A percentile compares a stretch with the other conserved stretches of the same genome.
Evolutionary conservation across 2,888 invertebrate genomes (phyloP).

Genomic region (Drosophila sordidula): DNA sequence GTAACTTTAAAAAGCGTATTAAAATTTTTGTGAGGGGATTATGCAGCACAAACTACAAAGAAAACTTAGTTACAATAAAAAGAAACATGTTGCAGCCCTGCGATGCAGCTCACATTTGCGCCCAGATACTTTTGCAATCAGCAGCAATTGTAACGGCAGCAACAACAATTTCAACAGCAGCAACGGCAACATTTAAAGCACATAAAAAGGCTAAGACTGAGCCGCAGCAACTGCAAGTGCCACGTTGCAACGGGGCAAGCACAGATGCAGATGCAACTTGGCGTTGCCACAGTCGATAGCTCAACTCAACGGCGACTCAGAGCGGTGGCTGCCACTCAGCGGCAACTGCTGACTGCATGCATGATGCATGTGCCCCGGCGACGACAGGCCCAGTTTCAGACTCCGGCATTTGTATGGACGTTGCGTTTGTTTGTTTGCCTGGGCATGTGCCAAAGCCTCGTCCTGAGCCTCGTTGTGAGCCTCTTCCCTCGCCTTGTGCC

Average conservation of each 20-base stretch:
- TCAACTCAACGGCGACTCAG: slow-evolving; percentile 30
- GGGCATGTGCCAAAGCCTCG: slow-evolving; percentile 20
- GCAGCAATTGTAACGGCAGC: slow-evolving; percentile 62
- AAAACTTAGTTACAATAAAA: no score
- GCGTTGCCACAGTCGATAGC: slow-evolving; percentile 36
- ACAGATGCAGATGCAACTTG: slow-evolving; percentile 24
- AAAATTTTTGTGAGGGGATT: no score
- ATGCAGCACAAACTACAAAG: no score
- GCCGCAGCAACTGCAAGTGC: slow-evolving; percentile 37
- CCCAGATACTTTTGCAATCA: slow-evolving; percentile 72
- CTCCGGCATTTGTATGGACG: slow-evolving; percentile 56
- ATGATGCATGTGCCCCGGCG: slow-evolving; percentile 51
- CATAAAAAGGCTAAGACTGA: slow-evolving; percentile 44
- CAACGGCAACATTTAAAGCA: slow-evolving; percentile 13
- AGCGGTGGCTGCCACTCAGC: slow-evolving; percentile 34
- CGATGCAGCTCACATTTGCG: slow-evolving; percentile 44
- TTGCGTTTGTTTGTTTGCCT: slow-evolving; percentile 54
- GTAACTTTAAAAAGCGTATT: no score
- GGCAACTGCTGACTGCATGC: slow-evolving; percentile 44
- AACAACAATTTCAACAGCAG: slow-evolving; percentile 15
- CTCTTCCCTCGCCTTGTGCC: slow-evolving; percentile 10
- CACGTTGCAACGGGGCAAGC: slow-evolving; percentile 43
- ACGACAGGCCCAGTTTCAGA: slow-evolving; percentile 46
- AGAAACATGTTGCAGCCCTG: slow-evolving; percentile 45
- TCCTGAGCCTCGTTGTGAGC: not conserved